Conservation (phyloP, 2,888 invertebrate genomes). For the Sminthurides aquaticus region DNA sequence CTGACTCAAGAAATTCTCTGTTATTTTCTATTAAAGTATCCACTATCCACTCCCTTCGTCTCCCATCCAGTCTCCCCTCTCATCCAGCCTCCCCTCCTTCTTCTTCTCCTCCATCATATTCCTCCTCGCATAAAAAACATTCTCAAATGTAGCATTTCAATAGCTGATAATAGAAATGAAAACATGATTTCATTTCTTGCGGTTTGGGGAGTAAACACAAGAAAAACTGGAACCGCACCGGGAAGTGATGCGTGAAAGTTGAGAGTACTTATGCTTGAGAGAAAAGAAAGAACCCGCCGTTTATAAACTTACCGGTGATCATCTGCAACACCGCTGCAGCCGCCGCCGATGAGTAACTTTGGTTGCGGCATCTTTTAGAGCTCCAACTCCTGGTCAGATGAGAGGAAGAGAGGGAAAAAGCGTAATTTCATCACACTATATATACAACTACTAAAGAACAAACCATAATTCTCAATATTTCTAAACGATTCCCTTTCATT, state of each 20-base stretch:
- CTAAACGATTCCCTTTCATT: background rate
- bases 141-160: conserved; percentile 5
- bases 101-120: no score
- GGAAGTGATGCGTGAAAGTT: background rate
- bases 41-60: no score
- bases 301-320: background rate
- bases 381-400: no score
- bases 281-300: background rate
- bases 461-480: background rate
- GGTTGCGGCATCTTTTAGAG: background rate
- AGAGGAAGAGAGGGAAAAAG: background rate
- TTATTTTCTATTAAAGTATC: no score
- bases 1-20: no score
- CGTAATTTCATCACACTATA: background rate
- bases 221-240: background rate
- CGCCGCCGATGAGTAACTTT: background rate
- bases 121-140: no score
- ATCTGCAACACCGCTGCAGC: background rate
- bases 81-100: no score
- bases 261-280: no score
- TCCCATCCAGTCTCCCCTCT: no score
- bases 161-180: conserved; percentile 21
- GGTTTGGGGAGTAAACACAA: background rate
- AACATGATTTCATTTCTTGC: conserved; percentile 21
- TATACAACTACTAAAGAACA: no score